These are phyloP conservation scores for Eriosoma lanigerum DNA, from an alignment of 1,140 invertebrate species.

Conservation along the genomic window DNA sequence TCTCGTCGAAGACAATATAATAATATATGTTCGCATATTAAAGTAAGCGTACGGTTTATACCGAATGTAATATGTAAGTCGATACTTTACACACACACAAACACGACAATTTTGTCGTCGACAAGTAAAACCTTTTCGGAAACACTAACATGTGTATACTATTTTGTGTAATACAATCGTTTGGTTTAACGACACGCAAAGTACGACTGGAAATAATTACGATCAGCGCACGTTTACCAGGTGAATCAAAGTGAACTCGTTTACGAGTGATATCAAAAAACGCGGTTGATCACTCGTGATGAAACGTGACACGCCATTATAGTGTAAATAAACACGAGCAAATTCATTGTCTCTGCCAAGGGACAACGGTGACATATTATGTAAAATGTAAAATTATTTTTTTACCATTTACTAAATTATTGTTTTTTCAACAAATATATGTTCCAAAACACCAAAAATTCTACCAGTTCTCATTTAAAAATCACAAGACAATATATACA, in stretches of 20 bases:
- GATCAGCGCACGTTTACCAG: not conserved
- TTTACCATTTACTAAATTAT: too few species aligned
- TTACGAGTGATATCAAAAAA: not conserved
- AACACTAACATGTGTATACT: not conserved
- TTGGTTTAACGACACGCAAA: not conserved
- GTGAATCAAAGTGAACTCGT: not conserved
- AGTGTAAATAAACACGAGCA: too few species aligned
- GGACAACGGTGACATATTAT: too few species aligned
- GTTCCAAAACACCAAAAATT: too few species aligned
- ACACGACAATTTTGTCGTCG: not conserved
- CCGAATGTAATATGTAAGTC: slow-evolving; percentile 13
- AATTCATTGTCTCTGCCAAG: too few species aligned
- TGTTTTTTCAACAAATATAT: too few species aligned
- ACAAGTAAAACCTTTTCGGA: not conserved
- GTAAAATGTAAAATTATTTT: too few species aligned
- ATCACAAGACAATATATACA: too few species aligned
- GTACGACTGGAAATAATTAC: not conserved
- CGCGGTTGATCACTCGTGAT: not conserved
- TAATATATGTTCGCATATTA: not conserved
- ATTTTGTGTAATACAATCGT: not conserved
- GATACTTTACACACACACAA: not conserved
- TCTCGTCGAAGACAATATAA: slow-evolving; percentile 4
- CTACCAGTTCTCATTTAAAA: too few species aligned
- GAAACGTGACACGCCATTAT: too few species aligned
- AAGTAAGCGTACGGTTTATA: not conserved